phyloP scores from a whole-genome alignment of 2,888 invertebrate genomes.

The Ecliptopera silaceata region DNA sequence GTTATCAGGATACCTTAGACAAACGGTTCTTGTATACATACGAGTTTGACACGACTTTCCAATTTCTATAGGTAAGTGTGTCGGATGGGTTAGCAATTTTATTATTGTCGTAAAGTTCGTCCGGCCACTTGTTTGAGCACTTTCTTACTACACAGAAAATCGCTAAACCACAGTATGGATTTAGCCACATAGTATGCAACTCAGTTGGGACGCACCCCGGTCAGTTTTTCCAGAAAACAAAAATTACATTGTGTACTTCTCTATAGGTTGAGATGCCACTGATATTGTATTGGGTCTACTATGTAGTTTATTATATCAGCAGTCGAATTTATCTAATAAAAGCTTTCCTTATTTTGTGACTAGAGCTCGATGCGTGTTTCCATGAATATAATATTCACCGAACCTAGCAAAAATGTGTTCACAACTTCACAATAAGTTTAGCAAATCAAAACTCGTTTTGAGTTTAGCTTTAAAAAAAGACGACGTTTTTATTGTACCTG shows the following conservation, averaged over 20 bases:
- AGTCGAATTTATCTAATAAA: too few species aligned
- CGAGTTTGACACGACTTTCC: constrained; percentile 14
- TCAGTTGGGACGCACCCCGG: too few species aligned
- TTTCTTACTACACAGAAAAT: constrained; percentile 9
- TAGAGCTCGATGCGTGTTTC: too few species aligned
- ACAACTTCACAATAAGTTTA: not conserved
- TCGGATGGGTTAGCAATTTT: constrained; percentile 13
- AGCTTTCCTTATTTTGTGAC: too few species aligned
- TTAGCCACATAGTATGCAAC: not conserved
- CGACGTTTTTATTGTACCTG: constrained; percentile 5
- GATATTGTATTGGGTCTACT: too few species aligned
- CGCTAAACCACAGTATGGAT: not conserved
- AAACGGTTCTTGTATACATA: too few species aligned
- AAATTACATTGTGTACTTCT: too few species aligned
- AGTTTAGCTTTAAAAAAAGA: not conserved
- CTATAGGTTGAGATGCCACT: too few species aligned
- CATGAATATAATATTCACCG: too few species aligned
- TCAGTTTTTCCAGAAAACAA: too few species aligned
- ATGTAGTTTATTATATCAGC: too few species aligned
- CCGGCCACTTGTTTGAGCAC: constrained; percentile 12
- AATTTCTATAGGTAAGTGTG: constrained; percentile 22
- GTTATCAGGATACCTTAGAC: too few species aligned
- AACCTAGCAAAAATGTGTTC: not conserved
- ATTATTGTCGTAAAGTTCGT: constrained; percentile 25
- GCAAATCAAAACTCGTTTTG: not conserved